Evolutionary conservation across 2,797 vertebrate species (phyloP).

Genomic region (Bufotes viridis): DNA sequence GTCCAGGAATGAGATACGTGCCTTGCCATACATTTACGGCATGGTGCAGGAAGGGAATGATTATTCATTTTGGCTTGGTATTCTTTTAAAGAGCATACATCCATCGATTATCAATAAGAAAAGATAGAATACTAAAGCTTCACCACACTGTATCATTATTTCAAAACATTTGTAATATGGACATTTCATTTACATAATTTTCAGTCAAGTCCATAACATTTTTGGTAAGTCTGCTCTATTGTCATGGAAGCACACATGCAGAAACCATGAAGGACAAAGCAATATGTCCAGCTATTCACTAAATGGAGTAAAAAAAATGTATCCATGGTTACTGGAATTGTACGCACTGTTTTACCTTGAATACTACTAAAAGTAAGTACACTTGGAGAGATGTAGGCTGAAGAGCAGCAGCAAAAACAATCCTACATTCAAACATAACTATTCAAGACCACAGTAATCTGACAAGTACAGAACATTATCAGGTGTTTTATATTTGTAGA

Average conservation of each 20-base stretch:
- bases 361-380: conserved; percentile 35
- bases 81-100: too few species aligned
- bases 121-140: not conserved
- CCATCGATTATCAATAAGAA: too few species aligned
- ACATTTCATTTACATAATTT: not conserved
- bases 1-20: too few species aligned
- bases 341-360: conserved; percentile 56
- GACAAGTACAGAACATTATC: not conserved
- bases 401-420: conserved; percentile 22
- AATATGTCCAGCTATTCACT: conserved; percentile 36
- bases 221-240: conserved; percentile 31
- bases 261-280: conserved; percentile 43
- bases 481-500: not conserved
- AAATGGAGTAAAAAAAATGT: conserved; percentile 55
- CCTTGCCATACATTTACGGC: too few species aligned
- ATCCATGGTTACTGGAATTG: conserved; percentile 50
- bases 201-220: conserved; percentile 37
- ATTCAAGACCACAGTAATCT: not conserved
- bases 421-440: conserved; percentile 34
- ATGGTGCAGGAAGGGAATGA: too few species aligned
- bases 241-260: conserved; percentile 30
- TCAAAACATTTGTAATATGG: not conserved
- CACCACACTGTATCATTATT: not conserved
- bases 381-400: conserved; percentile 35
- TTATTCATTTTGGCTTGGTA: too few species aligned